Evolutionary conservation across 2,113 vertebrate genomes (phyloP), one percentile per base, ranked within the genome.

Genomic region (Gallinago paraguaiae): DNA sequence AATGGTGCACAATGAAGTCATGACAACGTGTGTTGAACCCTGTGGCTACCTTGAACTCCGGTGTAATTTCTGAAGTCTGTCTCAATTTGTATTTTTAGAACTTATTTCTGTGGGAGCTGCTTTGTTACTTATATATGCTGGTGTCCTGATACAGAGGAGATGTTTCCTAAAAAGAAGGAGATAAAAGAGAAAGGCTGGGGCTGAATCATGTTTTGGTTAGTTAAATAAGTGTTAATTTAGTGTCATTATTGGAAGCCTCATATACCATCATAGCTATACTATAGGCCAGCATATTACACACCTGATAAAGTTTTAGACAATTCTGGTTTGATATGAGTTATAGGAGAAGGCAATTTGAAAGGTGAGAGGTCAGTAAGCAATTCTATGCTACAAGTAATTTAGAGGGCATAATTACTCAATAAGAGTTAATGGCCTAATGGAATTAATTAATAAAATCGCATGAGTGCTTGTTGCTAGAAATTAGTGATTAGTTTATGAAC

Each of bases 181-280:
- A 6, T 65, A 76, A 90, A 60, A 41, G 46, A 51, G 9, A 64
- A 75, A 13, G 4, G 5, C 63, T 90, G 0, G 0, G 4, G n/a
- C 33, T 80, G 33, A 82, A 43, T 50, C 6, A 17, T 46, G 28
- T 33, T 76, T 88, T 1, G 6, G 12, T 51, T n/a, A 46, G 48
- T 78, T 89, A 43, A 72, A 31, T 37, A 53, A 57, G 17, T 54
- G 15, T 74, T 84, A 81, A 63, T 86, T 59, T 68, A 61, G 4
- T 87, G 51, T 54, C 30, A 22, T 59, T 65, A 46, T 63, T 87
- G 54, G 64, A 74, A 89, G 43, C 14, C 22, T 91, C 50, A 11
- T 77, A 67, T 5, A 17, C 46, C 24, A 19, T 80, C 20, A 30
- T 71, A 46, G 74, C 11, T 74, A 9, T 64, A 25, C 13, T 65